Evolutionary conservation across 2,113 vertebrate species (phyloP), one percentile per base, ranked within the genome.

Genomic region (Brachyistius frenatus): DNA sequence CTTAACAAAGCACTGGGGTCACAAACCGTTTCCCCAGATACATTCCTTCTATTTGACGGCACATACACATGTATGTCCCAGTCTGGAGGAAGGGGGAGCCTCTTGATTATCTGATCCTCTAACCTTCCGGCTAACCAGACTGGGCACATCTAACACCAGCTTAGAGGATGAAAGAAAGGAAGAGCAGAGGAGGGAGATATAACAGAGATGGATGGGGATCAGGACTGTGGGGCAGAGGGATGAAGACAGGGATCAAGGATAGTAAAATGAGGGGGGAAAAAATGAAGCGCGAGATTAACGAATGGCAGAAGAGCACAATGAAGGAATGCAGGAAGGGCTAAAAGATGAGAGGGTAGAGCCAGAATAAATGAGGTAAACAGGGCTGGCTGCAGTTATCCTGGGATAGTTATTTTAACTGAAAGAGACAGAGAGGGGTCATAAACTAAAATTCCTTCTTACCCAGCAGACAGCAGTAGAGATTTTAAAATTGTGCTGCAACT

Each of bases 161-260:
- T 83, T 63, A 56, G 33, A 60, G 35, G 66, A 85, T 66, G 73
- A 72, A 73, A 65, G 60, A 6, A 83, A 46, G 37, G 39, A 66
- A 56, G 36, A 50, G 62, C 1, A 50, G 58, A 76, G 41, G 72
- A 74, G 53, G 37, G 39, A 64, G 55, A 50, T 49, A 46, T 5
- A 33, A 11, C 10, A 63, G 36, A 33, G 76, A 77, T 63, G 75
- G 71, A 80, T 9, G 30, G 11, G 61, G 64, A 62, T 66, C 31
- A 66, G 66, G 55, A 80, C 41, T 63, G 9, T 53, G 44, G 50
- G 64, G 79, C 5, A 54, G 52, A 72, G 60, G 53, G 68, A 84
- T 78, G 46, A 78, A 73, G 68, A 76, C 23, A 76, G 63, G 32
- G 68, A 88, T 88, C 60, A 62, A 65, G 63, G 66, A 72, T 11